Percentiles rank a stretch among this genome's conserved stretches.
These are phyloP conservation scores for Andrena minutula DNA, from an alignment of 2,888 invertebrate genomes.

Conservation along the genomic window DNA sequence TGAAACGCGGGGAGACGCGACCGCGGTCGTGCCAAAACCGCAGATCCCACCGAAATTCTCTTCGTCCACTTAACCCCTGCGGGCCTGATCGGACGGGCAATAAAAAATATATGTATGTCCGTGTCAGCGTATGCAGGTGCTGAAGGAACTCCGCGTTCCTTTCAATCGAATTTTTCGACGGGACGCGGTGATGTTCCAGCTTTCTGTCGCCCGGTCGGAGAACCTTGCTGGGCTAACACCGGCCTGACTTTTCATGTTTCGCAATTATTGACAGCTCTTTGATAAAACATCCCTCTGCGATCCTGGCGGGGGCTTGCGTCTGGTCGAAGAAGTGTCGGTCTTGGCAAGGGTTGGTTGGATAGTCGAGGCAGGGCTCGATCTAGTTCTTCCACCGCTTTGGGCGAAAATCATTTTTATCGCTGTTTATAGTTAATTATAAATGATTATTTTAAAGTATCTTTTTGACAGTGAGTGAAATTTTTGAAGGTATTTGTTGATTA, in stretches of 20 bases:
- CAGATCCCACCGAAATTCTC: constrained; percentile 63
- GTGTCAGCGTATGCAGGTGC: constrained; percentile 20
- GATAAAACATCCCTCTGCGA: neutral
- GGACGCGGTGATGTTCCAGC: neutral
- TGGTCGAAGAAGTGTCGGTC: too few species aligned
- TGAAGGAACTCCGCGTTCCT: constrained; percentile 35
- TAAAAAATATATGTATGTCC: neutral
- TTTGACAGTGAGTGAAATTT: too few species aligned
- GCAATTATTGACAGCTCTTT: neutral
- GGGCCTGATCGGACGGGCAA: constrained; percentile 30
- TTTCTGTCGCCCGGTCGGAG: neutral
- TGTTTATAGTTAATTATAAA: too few species aligned
- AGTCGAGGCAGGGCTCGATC: too few species aligned
- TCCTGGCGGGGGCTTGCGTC: neutral
- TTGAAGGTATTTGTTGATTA: too few species aligned
- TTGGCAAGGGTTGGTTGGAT: too few species aligned
- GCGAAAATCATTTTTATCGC: too few species aligned
- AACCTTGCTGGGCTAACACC: neutral
- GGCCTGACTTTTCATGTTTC: neutral
- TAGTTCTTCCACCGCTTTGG: too few species aligned
- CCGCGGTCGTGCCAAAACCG: constrained; percentile 62
- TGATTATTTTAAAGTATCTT: too few species aligned
- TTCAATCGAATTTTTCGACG: constrained; percentile 32
- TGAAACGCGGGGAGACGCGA: constrained; percentile 64
- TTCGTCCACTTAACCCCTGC: constrained; percentile 61